Evolutionary conservation across 2,888 invertebrate species (phyloP), one percentile per base, ranked within the genome.

Genomic region (Noctua comes): DNA sequence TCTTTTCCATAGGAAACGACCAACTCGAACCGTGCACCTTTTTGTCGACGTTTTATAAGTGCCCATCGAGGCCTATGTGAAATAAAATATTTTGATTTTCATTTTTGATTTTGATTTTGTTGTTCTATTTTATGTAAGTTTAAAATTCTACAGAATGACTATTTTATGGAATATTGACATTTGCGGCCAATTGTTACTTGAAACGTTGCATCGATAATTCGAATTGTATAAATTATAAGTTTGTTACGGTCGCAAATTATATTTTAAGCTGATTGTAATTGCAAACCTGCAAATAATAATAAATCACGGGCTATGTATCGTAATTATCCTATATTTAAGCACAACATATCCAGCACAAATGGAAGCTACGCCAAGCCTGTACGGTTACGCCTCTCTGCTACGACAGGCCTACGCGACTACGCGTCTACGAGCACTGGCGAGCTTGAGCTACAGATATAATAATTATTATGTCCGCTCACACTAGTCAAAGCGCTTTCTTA

Each of bases 371-470:
- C n/a, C 2, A 4, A 11, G 65, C n/a, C 57, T 77, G 77, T 65
- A 64, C 4, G 16, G 27, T 66, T 68, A 48, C 66, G 69, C n/a
- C 5, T 68, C 18, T 21, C 36, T 16, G 43, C 48, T 76, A 51
- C 71, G 66, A 27, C 2, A 31, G 16, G 62, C 27, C 77, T 48
- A 66, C 77, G 64, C 51, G 48, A 21, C 77, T 40, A 66, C 76
- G 64, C 43, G n/a, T 11, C 79, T 65, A 69, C 54, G 59, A 18
- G 43, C 66, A 8, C 18, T 31, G n/a, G n/a, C n/a, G 36, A 65
- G 40, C 1, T 21, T 66, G 5, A 10, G 18, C 24, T 77, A 76
- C 40, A n/a, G 2, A 31, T 40, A 36, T 24, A 40, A 24, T 48
- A 51, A 51, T 36, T 54, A 11, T 24, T 54, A 10, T 48, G 18